A percentile compares a stretch with the other conserved stretches of the same genome.
These are phyloP conservation scores for Mesocentrotus franciscanus DNA, from an alignment of 53 echinoderm and acorn worm species.

Conservation along the genomic window DNA sequence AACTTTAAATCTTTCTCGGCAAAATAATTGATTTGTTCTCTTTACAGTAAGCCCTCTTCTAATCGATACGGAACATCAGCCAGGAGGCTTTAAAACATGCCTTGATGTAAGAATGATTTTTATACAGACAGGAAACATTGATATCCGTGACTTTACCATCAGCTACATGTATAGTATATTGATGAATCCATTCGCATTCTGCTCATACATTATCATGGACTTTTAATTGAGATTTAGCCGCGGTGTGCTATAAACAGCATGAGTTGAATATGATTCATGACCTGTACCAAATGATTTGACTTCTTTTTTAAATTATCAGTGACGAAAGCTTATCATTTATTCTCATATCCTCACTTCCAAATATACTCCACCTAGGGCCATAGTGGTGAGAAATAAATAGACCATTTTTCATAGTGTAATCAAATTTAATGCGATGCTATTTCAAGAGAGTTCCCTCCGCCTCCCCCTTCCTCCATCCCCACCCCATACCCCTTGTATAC, in stretches of 20 bases:
- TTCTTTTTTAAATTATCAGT: too few species aligned
- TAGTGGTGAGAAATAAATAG: too few species aligned
- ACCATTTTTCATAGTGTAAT: too few species aligned
- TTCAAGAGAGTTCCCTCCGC: too few species aligned
- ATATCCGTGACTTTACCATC: background rate
- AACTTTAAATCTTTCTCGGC: background rate
- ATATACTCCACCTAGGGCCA: too few species aligned
- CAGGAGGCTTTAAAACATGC: background rate
- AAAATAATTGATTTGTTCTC: slow-evolving; percentile 18
- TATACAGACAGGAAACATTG: slow-evolving; percentile 14
- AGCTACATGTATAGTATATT: background rate
- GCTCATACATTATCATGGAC: background rate
- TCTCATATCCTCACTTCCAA: too few species aligned
- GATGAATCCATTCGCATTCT: background rate
- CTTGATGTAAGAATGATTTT: background rate
- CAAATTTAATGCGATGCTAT: too few species aligned
- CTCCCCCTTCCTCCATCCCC: too few species aligned
- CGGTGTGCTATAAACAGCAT: too few species aligned
- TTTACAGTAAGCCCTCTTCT: background rate
- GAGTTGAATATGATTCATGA: background rate
- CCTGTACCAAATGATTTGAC: too few species aligned
- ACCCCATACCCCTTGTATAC: too few species aligned
- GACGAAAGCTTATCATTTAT: too few species aligned
- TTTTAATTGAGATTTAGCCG: background rate
- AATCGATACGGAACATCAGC: background rate